These are phyloP conservation scores for Oophaga sylvatica DNA, from an alignment of 2,797 vertebrate species.

Conservation along the genomic window DNA sequence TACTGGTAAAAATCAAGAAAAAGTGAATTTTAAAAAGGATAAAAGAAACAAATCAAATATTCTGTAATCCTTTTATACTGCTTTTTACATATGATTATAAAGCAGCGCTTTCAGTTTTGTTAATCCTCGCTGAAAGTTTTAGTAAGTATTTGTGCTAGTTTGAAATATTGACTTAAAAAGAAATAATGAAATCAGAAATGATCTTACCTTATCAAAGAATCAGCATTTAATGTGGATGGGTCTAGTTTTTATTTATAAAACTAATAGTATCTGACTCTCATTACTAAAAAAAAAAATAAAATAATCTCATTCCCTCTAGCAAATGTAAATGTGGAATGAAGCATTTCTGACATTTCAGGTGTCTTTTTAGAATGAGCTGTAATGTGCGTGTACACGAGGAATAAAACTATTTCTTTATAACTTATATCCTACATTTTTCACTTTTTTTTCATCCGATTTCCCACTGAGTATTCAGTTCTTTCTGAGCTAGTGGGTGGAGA, in stretches of 20 bases:
- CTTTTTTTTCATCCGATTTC: too few relatives aligned
- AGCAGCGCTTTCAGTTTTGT: background rate
- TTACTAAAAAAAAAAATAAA: background rate
- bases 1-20: conserved; percentile 7
- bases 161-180: background rate
- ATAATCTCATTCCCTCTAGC: background rate
- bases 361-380: too few relatives aligned
- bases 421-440: too few relatives aligned
- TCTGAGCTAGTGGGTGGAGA: too few relatives aligned
- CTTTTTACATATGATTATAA: background rate
- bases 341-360: too few relatives aligned
- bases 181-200: background rate
- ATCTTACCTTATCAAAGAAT: background rate
- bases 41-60: background rate
- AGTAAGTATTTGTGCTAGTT: background rate
- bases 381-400: too few relatives aligned
- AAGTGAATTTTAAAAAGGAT: conserved; percentile 19
- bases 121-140: background rate
- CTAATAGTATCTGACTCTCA: background rate
- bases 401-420: too few relatives aligned
- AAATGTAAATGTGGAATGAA: too few relatives aligned
- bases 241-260: background rate
- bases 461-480: too few relatives aligned
- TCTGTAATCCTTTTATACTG: background rate
- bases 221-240: background rate